A percentile compares a stretch with the other conserved stretches of the same genome.
Evolutionary conservation across 2,888 invertebrate genomes (phyloP).

Genomic region (Lithophane leautieri): DNA sequence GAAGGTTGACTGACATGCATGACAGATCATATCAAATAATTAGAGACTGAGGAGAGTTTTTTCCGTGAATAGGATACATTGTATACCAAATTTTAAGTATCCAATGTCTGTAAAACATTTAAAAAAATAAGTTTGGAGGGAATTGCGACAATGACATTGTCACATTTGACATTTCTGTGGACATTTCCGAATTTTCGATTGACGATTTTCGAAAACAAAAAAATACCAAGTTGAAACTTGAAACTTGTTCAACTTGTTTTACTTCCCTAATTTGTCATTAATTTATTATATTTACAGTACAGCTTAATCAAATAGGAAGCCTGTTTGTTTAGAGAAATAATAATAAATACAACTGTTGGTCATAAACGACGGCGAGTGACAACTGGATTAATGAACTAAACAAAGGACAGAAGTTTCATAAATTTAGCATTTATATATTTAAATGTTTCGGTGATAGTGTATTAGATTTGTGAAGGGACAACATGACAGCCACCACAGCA

Average conservation of each 20-base stretch:
- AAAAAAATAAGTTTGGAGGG: slow-evolving; percentile 36
- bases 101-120: not conserved
- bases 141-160: slow-evolving; percentile 32
- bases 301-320: not conserved
- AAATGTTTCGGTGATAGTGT: slow-evolving; percentile 74
- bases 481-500: slow-evolving; percentile 87
- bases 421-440: not conserved
- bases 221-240: slow-evolving; percentile 7
- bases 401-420: slow-evolving; percentile 1
- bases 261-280: not conserved
- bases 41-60: too few relatives aligned
- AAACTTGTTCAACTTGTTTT: slow-evolving; percentile 25
- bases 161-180: slow-evolving; percentile 18
- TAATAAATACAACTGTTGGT: not conserved
- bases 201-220: slow-evolving; percentile 24
- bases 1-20: too few relatives aligned
- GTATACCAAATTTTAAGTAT: not conserved
- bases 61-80: not conserved
- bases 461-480: slow-evolving; percentile 24
- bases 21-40: too few relatives aligned
- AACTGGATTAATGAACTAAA: not conserved
- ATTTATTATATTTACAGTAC: not conserved
- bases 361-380: not conserved
- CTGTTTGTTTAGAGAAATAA: not conserved
- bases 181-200: not conserved